Evolutionary conservation across 2,113 vertebrate species (phyloP), one percentile per base, ranked within the genome.

Genomic region (Ophthalmolycus amberensis): DNA sequence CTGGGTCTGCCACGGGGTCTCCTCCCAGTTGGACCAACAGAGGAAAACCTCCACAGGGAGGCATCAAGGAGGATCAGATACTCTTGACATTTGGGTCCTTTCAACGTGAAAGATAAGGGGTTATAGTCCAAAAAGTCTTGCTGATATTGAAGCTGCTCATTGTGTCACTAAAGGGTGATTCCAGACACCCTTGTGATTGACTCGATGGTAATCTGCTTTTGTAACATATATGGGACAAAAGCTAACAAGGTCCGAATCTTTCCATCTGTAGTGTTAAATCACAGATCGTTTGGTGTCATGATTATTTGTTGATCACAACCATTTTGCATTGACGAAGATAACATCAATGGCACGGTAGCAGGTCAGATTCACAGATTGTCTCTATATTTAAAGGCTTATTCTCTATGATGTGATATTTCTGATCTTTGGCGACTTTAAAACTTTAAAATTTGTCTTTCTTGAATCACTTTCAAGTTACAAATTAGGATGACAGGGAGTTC

Each of bases 11-110:
- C 58, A 68, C 18, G 5, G 50, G 40, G 54, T 73, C 52, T 60
- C 59, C 66, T 80, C 72, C 77, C 52, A 34, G 52, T 40, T 27
- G 59, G 48, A 75, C 75, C 22, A 20, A 48, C 12, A 2, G 3
- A n/a, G 20, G 50, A 59, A 7, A 20, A 8, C 42, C 34, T 73
- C 82, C 64, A 46, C 65, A 48, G 48, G 46, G 58, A 79, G 56
- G 5, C 10, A n/a, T 58, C 29, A 6, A 29, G 56, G 5, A 46
- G 15, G 27, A 77, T n/a, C 48, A 38, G 22, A 65, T 22, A n/a
- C 8, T 40, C 8, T 2, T 20, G 22, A 44, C 16, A 12, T 32
- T 32, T 77, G 27, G 48, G 4, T 56, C 27, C 27, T 64, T 63
- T 46, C 14, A 38, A 22, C 10, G 52, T 32, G 9, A 38, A 44